Percentiles rank a stretch among this genome's conserved stretches.
Evolutionary conservation across 1,140 invertebrate genomes (phyloP).

Genomic region (Drosophila sproati): DNA sequence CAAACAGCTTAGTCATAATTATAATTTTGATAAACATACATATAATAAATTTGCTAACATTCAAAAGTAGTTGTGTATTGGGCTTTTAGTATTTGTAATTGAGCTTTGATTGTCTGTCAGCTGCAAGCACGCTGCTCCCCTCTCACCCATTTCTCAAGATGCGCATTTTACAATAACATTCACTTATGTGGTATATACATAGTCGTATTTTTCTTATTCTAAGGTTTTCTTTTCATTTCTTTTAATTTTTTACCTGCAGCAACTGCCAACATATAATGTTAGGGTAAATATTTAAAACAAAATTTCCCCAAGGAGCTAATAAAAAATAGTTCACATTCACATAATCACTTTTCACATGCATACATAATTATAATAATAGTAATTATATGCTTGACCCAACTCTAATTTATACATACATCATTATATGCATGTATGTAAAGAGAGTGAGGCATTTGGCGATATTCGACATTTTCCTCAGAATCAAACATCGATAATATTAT

Average conservation of each 20-base stretch:
- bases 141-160: slow-evolving; percentile 11
- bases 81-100: slow-evolving; percentile 35
- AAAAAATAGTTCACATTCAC: slow-evolving; percentile 59
- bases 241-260: slow-evolving; percentile 1
- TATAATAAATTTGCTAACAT: slow-evolving; percentile 41
- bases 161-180: slow-evolving; percentile 15
- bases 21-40: slow-evolving; percentile 3
- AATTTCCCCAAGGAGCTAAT: slow-evolving; percentile 50
- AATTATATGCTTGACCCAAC: slow-evolving; percentile 27
- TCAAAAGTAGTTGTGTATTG: slow-evolving; percentile 16
- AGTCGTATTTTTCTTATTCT: slow-evolving; percentile 2
- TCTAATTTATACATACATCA: slow-evolving; percentile 11
- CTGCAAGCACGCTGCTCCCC: slow-evolving; percentile 61
- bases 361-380: slow-evolving; percentile 21
- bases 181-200: slow-evolving; percentile 19
- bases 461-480: slow-evolving; percentile 10
- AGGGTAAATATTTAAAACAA: slow-evolving; percentile 40
- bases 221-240: neutral
- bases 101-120: slow-evolving; percentile 79
- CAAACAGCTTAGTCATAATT: slow-evolving; percentile 23
- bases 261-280: slow-evolving; percentile 29
- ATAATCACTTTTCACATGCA: slow-evolving; percentile 30
- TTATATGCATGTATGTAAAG: slow-evolving; percentile 9
- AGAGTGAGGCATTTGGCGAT: slow-evolving; percentile 25
- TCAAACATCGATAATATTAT: neutral